Conservation (phyloP, 1,140 invertebrate species). For the Trichomalopsis sarcophagae region DNA sequence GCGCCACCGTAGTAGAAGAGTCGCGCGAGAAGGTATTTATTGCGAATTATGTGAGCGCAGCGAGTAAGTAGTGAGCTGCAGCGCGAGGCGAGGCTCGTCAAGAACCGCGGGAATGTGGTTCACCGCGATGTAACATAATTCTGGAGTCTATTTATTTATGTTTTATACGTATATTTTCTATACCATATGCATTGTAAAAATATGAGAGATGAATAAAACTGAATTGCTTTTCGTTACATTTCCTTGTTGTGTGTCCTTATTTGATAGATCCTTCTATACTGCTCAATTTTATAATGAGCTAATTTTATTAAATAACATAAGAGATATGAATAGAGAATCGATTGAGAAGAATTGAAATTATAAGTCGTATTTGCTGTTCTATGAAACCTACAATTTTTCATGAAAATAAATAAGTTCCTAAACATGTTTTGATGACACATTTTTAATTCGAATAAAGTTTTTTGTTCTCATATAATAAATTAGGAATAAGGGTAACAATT, state of each 20-base stretch:
- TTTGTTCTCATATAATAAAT: too few species aligned
- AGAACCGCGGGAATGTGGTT: constrained; percentile 22
- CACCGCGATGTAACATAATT: constrained; percentile 20
- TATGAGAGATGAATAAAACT: constrained; percentile 22
- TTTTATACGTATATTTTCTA: constrained; percentile 14
- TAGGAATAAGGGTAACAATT: too few species aligned
- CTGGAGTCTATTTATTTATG: constrained; percentile 23
- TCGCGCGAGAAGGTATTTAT: constrained; percentile 72
- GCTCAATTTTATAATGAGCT: too few species aligned
- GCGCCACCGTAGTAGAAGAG: constrained; percentile 59
- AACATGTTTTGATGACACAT: too few species aligned
- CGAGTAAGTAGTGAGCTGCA: neutral
- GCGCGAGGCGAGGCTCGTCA: neutral
- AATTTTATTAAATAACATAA: too few species aligned
- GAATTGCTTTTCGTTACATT: neutral
- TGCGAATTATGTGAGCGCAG: constrained; percentile 57
- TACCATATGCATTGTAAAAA: constrained; percentile 18
- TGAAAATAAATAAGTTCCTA: too few species aligned
- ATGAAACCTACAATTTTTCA: too few species aligned
- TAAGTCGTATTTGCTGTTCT: too few species aligned
- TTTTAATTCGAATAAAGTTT: too few species aligned
- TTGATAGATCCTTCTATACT: too few species aligned
- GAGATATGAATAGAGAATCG: too few species aligned
- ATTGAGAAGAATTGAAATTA: too few species aligned
- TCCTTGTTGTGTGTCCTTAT: constrained; percentile 5